Percentiles rank a stretch among this genome's conserved stretches.
These are phyloP conservation scores for Parapsyche elsis DNA, from an alignment of 1,140 invertebrate species.

Conservation along the genomic window DNA sequence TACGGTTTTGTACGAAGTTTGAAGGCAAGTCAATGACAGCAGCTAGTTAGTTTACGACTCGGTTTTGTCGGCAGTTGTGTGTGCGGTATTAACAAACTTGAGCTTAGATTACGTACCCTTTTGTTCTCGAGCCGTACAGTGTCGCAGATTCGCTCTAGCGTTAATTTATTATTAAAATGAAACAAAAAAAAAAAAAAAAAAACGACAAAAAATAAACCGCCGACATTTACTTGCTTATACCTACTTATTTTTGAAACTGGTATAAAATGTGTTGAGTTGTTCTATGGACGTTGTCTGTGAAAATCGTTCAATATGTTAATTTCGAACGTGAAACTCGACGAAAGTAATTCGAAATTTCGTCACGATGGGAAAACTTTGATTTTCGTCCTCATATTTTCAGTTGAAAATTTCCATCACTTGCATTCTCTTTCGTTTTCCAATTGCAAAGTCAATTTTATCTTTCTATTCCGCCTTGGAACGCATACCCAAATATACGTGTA, in stretches of 20 bases:
- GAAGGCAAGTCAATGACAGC: constrained; percentile 11
- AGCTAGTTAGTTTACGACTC: neutral
- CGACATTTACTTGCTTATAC: neutral
- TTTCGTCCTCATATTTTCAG: constrained; percentile 18
- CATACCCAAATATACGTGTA: too few relatives aligned
- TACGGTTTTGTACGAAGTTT: neutral
- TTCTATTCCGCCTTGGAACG: neutral
- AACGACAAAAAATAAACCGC: neutral
- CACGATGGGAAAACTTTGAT: constrained; percentile 36
- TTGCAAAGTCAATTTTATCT: neutral
- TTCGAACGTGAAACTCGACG: neutral
- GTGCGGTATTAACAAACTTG: constrained; percentile 9
- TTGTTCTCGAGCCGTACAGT: neutral
- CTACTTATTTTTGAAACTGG: neutral
- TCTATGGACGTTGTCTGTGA: neutral
- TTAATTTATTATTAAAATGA: too few relatives aligned
- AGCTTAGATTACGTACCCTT: neutral
- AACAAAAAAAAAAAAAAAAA: too few relatives aligned
- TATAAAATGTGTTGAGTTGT: neutral
- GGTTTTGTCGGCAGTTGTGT: neutral
- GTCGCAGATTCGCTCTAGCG: too few relatives aligned
- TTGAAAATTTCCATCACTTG: constrained; percentile 11
- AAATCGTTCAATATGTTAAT: constrained; percentile 31
- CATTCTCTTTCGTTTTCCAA: constrained; percentile 3
- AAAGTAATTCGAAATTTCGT: constrained; percentile 22